Evolutionary conservation across 2,888 invertebrate genomes (phyloP).

Genomic region (Eristalis pertinax): DNA sequence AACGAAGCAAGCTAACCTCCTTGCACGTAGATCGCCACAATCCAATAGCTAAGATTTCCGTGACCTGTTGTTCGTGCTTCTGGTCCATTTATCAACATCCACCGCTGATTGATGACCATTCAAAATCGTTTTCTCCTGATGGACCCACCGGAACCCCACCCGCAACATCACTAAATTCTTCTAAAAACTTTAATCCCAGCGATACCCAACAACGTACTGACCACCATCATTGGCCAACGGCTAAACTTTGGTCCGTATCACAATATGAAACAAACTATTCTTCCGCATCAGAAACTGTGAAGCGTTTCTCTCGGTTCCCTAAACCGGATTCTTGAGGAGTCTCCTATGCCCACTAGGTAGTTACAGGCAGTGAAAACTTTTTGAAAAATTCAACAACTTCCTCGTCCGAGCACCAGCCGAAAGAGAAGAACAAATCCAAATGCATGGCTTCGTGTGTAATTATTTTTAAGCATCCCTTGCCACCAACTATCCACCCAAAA

Average conservation of each 20-base stretch:
- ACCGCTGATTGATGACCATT: neutral
- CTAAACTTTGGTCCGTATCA: neutral
- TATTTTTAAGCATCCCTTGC: constrained; percentile 7
- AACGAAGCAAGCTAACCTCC: neutral
- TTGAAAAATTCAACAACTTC: constrained; percentile 24
- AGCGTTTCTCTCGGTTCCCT: neutral
- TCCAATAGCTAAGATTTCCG: neutral
- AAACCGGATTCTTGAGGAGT: constrained; percentile 7
- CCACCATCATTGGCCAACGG: neutral
- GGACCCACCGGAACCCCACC: neutral
- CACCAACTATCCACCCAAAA: neutral
- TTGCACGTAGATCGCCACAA: neutral
- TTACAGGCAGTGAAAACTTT: constrained; percentile 26
- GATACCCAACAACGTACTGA: neutral
- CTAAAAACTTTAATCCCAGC: neutral
- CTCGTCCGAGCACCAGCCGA: neutral
- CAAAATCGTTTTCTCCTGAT: neutral
- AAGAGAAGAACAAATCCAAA: constrained; percentile 1
- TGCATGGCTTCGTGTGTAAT: constrained; percentile 32
- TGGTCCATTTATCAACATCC: neutral
- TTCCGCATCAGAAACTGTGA: constrained; percentile 2
- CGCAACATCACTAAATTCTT: neutral
- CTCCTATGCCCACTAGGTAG: neutral
- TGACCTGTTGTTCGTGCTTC: neutral
- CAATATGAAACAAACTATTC: constrained; percentile 9